Base-by-base conservation (phyloP, 37 sponge, comb jelly and placozoan species). In the Chondrilla cf. caribensis region DNA sequence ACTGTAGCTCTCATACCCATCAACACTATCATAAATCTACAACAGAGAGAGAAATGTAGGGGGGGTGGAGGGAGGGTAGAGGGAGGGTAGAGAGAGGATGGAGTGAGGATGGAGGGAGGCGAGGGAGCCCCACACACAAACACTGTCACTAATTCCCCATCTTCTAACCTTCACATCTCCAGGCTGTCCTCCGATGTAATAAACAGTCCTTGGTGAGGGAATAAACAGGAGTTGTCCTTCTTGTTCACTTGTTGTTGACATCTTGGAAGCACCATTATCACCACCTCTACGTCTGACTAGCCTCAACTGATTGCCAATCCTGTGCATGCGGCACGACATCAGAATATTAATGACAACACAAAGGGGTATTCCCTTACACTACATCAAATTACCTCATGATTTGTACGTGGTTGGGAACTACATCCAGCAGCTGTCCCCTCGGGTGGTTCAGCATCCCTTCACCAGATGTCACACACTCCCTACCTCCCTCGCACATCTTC, bases 111-210 rank as follows among this genome's bases (percentile, higher is more conserved):
- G n/a, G n/a, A n/a, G n/a, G n/a, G n/a, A n/a, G n/a, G n/a, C n/a
- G n/a, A n/a, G n/a, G n/a, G n/a, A n/a, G n/a, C n/a, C n/a, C n/a
- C n/a, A n/a, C n/a, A n/a, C n/a, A n/a, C n/a, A n/a, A n/a, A n/a
- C n/a, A n/a, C n/a, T n/a, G n/a, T n/a, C n/a, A n/a, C n/a, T n/a
- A n/a, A n/a, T n/a, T 11, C 11, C 51, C 11, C 51, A 6, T 11
- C 11, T 11, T 47, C 71, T 36, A 6, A 70, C 71, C 18, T 29
- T 70, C 31, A 70, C 71, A 70, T 70, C 38, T 14, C 40, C 18
- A 8, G 71, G 71, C 21, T 37, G 71, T 38, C 71, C 71, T 33
- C 71, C 71, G 38, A 70, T 37, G 39, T 70, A 70, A 18, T 38
- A 70, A 5, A 70, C 71, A 33, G 71, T 70, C 9, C 71, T 5